These are phyloP conservation scores for Pantherophis vulpinus DNA, from an alignment of 2,797 vertebrate genomes.

Conservation along the genomic window DNA sequence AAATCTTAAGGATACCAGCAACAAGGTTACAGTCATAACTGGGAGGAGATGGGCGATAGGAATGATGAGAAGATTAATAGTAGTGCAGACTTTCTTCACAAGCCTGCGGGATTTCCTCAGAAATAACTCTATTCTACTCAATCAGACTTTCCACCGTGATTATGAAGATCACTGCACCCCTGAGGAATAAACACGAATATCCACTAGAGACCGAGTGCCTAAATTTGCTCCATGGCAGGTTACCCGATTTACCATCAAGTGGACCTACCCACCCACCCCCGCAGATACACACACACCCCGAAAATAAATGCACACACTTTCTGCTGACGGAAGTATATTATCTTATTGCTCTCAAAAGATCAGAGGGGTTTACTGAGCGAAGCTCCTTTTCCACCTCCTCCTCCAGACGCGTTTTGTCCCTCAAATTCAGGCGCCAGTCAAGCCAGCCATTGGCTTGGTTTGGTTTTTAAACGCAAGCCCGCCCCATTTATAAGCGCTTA, in stretches of 20 bases:
- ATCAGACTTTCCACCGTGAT: background rate
- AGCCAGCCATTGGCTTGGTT: background rate
- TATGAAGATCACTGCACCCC: background rate
- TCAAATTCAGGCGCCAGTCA: background rate
- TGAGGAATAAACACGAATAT: background rate
- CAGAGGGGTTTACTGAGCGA: background rate
- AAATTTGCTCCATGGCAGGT: background rate
- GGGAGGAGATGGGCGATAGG: no score
- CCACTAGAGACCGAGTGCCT: background rate
- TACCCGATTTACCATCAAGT: background rate
- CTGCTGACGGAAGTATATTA: background rate
- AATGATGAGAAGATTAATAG: no score
- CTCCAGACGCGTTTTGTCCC: background rate
- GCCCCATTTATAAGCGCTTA: background rate
- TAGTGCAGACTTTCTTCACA: background rate
- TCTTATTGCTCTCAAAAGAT: background rate
- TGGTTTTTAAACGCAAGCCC: background rate
- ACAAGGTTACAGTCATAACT: no score
- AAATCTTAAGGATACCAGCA: no score
- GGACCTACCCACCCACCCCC: no score
- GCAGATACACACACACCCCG: no score
- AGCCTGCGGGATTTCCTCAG: background rate
- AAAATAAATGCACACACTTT: no score
- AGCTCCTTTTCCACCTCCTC: background rate
- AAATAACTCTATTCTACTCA: background rate